Base-by-base conservation (phyloP, 2,797 vertebrate genomes). In the Alfaro cultratus region DNA sequence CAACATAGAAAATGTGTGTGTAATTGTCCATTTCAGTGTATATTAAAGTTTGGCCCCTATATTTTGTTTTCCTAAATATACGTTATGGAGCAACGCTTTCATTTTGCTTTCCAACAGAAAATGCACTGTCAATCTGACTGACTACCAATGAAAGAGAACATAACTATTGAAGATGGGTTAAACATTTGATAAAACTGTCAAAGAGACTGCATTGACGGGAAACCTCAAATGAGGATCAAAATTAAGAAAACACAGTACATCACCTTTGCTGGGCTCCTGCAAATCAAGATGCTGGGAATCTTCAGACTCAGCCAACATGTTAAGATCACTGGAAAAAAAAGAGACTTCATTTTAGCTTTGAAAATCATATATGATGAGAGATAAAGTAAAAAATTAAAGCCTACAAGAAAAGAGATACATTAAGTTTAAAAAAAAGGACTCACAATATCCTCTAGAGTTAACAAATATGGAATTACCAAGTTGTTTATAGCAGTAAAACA, bases 281-380 rank as follows among this genome's bases (percentile, higher is more conserved):
- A 98, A 94, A 81, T 99, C 97, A 93, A 99, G 91, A 77, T 97
- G 96, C 84, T 97, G 97, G 1, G 96, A 93, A 74, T 95, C 96
- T 82, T 98, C 98, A 43, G 96, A 96, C 85, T 98, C 98, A 0
- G 96, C 97, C 64, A 99, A 93, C 98, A 99, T 99, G 93, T 97
- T 99, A 81, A 99, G 94, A 91, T 99, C 98, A 91, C 99, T 99
- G 90, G n/a, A n/a, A 88, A 81, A 80, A 55, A 64, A 1, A 47
- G 21, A 78, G 23, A 23, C 77, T 36, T 74, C 3, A 72, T n/a
- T 36, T 26, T 53, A 47, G 49, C 31, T 49, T 5, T 57, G 26
- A 39, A 31, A 29, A 79, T 45, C 29, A 23, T 43, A 73, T 49
- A 9, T 57, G 34, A 85, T 16, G 12, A 4, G 2, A 15, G 16